Evolutionary conservation across 2,888 invertebrate genomes (phyloP).

Genomic region (Ypsolopha sequella): DNA sequence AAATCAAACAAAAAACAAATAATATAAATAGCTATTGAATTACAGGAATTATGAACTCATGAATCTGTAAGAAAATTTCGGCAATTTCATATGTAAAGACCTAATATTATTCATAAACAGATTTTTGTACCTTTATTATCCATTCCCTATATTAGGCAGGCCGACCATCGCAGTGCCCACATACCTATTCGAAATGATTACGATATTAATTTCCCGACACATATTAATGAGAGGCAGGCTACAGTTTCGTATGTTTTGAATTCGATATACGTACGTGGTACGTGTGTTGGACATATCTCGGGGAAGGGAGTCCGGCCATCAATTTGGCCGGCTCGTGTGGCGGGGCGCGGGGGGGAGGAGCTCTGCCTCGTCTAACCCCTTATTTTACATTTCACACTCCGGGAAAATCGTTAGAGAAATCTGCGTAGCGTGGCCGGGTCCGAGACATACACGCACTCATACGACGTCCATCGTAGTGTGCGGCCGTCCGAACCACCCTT

Average conservation of each 20-base stretch:
- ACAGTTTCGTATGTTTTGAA: slow-evolving; percentile 57
- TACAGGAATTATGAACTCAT: too few species aligned
- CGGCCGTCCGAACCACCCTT: slow-evolving; percentile 38
- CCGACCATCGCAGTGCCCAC: too few species aligned
- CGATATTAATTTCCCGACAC: neutral
- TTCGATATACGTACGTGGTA: slow-evolving; percentile 31
- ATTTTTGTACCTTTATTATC: too few species aligned
- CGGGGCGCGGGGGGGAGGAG: slow-evolving; percentile 31
- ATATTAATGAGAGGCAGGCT: slow-evolving; percentile 49
- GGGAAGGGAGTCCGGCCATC: slow-evolving; percentile 56
- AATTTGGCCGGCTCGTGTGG: slow-evolving; percentile 46
- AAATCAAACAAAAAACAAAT: too few species aligned
- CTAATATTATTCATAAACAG: too few species aligned
- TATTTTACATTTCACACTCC: slow-evolving; percentile 72
- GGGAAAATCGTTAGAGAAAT: slow-evolving; percentile 72
- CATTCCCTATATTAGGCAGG: too few species aligned
- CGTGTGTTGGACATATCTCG: slow-evolving; percentile 65
- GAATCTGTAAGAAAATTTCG: too few species aligned
- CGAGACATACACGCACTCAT: slow-evolving; percentile 58
- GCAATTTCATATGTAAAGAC: too few species aligned
- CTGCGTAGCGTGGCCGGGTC: slow-evolving; percentile 66
- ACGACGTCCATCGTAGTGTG: slow-evolving; percentile 12
- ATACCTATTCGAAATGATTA: neutral
- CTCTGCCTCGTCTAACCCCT: slow-evolving; percentile 65
- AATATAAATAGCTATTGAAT: too few species aligned